A percentile compares a stretch with the other conserved stretches of the same genome.
phyloP scores from a whole-genome alignment of 2,888 invertebrate species.

The Epirrhoe alternata region DNA sequence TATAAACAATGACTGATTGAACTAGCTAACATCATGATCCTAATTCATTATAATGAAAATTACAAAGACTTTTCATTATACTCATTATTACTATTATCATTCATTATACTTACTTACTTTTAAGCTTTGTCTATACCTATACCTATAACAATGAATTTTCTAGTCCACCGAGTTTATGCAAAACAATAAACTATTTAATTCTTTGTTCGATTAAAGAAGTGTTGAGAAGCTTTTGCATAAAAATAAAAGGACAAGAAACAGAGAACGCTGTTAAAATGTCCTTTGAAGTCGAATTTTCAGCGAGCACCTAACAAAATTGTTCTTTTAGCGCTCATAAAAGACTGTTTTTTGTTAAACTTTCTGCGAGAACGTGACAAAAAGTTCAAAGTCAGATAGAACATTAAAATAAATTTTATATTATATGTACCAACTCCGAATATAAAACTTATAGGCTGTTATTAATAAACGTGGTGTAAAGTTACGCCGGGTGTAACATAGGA shows the following conservation, averaged over 20 bases:
- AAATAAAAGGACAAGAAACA: conserved; percentile 61
- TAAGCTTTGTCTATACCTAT: background rate
- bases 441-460: background rate
- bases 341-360: conserved; percentile 68
- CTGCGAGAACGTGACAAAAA: conserved; percentile 73
- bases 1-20: too few species aligned
- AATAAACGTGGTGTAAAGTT: too few species aligned
- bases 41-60: too few species aligned
- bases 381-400: conserved; percentile 56
- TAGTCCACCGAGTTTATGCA: background rate
- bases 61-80: too few species aligned
- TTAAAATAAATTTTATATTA: conserved; percentile 9
- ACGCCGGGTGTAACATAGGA: too few species aligned
- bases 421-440: background rate
- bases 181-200: conserved; percentile 12
- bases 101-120: background rate
- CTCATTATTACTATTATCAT: too few species aligned
- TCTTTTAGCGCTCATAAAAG: conserved; percentile 80
- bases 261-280: conserved; percentile 74
- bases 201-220: conserved; percentile 15
- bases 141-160: background rate
- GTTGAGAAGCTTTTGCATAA: conserved; percentile 55
- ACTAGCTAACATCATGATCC: too few species aligned
- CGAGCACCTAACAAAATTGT: conserved; percentile 81
- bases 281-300: conserved; percentile 81